A percentile compares a stretch with the other conserved stretches of the same genome.
Evolutionary conservation across 2,888 invertebrate genomes (phyloP).

Genomic region (Apantesis nais): DNA sequence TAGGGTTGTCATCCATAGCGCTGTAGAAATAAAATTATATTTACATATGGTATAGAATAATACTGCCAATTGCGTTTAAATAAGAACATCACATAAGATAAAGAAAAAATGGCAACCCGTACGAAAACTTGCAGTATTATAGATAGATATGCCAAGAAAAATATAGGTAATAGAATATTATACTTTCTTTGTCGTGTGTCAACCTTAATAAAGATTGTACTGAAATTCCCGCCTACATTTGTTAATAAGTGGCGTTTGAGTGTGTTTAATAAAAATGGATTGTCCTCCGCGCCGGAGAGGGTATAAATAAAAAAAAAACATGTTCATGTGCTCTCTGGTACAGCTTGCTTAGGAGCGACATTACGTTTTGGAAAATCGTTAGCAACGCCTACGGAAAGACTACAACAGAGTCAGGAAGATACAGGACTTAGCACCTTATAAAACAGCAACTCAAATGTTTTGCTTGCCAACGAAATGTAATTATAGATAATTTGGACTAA

Average conservation of each 20-base stretch:
- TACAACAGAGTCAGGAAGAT: conserved; percentile 36
- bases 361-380: conserved; percentile 78
- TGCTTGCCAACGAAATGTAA: neutral
- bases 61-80: neutral
- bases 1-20: conserved; percentile 40
- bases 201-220: conserved; percentile 41
- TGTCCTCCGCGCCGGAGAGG: conserved; percentile 62
- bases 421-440: conserved; percentile 38
- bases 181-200: conserved; percentile 20
- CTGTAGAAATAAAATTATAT: neutral
- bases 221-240: conserved; percentile 73
- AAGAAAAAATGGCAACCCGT: neutral
- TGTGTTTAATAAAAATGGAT: conserved; percentile 81
- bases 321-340: conserved; percentile 58
- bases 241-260: conserved; percentile 79
- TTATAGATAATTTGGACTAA: neutral
- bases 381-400: conserved; percentile 73
- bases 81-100: neutral
- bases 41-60: neutral
- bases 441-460: neutral
- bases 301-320: conserved; percentile 63
- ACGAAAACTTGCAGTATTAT: neutral
- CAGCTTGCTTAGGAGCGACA: conserved; percentile 65
- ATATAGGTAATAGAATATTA: neutral
- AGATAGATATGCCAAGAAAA: neutral